Conservation (phyloP, 2,113 vertebrate species). For the Microtus montanus region DNA sequence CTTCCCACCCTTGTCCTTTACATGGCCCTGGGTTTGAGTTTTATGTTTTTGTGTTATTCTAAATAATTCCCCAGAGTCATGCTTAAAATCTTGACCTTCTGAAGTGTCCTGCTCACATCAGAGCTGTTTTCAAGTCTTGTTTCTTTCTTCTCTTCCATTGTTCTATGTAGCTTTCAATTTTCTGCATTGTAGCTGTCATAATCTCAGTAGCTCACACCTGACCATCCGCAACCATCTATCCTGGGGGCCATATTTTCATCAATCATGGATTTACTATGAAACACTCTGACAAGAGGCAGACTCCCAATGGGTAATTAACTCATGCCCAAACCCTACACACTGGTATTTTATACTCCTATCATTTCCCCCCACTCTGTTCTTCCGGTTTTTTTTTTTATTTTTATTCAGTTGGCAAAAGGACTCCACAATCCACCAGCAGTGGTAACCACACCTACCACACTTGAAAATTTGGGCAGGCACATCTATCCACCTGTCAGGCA, state of each 20-base stretch:
- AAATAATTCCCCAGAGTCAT: neutral
- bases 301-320: neutral
- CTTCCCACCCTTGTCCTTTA: neutral
- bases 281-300: neutral
- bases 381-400: neutral
- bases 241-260: neutral
- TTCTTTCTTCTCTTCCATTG: neutral
- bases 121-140: neutral
- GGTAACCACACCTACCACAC: too few relatives aligned
- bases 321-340: neutral
- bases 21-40: neutral
- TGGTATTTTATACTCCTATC: neutral
- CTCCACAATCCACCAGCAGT: neutral
- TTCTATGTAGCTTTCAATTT: neutral
- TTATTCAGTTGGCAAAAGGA: neutral
- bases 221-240: neutral
- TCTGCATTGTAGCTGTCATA: neutral
- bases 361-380: neutral
- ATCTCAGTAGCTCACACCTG: neutral
- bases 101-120: neutral
- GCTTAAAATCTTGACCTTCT: neutral
- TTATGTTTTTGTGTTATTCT: neutral
- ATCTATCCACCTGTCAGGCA: neutral
- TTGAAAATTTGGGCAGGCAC: neutral
- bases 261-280: neutral